phyloP scores from a whole-genome alignment of 1,140 invertebrate species.

The Diorhabda elongata region DNA sequence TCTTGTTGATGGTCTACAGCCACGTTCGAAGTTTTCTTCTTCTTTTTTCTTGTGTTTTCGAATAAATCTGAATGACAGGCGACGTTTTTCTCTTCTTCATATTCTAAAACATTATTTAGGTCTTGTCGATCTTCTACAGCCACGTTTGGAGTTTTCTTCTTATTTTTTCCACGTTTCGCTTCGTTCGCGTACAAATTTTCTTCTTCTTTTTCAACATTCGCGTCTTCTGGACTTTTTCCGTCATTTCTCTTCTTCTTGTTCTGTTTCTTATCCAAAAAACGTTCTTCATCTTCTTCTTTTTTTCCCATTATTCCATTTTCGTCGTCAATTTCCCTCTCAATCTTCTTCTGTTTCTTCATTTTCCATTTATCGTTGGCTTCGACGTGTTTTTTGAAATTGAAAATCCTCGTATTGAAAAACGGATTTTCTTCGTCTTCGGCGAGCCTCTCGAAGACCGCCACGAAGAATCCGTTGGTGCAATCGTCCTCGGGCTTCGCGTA shows the following conservation, averaged over 20 bases:
- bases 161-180: constrained; percentile 6
- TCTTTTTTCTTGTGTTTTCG: neutral
- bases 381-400: constrained; percentile 27
- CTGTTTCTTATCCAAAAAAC: neutral
- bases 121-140: neutral
- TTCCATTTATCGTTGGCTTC: constrained; percentile 26
- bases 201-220: neutral
- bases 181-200: neutral
- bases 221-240: neutral
- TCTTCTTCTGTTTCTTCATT: constrained; percentile 18
- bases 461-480: constrained; percentile 90
- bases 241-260: neutral
- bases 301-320: neutral
- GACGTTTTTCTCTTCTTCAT: too few relatives aligned
- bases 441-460: constrained; percentile 77
- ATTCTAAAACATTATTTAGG: too few relatives aligned
- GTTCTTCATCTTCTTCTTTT: constrained; percentile 20
- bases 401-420: constrained; percentile 33
- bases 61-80: neutral
- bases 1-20: neutral
- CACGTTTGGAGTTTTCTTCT: neutral
- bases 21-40: neutral
- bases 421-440: constrained; percentile 38
- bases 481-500: constrained; percentile 71
- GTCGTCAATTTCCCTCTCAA: neutral